Conservation (phyloP, 1,140 invertebrate genomes). For the Oryctes rhinoceros region DNA sequence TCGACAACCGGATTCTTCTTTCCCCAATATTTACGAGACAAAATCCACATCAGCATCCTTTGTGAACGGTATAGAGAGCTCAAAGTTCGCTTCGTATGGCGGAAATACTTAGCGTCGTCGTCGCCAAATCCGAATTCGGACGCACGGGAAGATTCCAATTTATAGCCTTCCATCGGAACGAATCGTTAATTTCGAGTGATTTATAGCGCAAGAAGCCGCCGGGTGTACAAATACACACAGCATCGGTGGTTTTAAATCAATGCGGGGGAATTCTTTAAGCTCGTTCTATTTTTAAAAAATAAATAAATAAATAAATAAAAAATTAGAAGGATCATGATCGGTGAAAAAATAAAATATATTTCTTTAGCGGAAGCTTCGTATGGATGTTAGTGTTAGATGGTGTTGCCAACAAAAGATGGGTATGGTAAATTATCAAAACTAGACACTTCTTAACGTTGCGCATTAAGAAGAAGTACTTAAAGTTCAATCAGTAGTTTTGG, state of each 20-base stretch:
- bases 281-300: neutral
- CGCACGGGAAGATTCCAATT: neutral
- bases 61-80: neutral
- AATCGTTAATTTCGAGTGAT: slow-evolving; percentile 12
- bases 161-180: neutral
- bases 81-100: neutral
- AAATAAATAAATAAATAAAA: neutral
- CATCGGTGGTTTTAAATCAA: neutral
- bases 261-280: neutral
- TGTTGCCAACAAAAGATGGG: too few relatives aligned
- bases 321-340: neutral
- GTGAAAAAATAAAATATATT: too few relatives aligned
- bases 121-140: neutral
- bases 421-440: too few relatives aligned
- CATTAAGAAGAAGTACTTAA: too few relatives aligned
- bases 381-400: too few relatives aligned
- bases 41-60: neutral
- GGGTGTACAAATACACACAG: neutral
- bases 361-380: too few relatives aligned
- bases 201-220: neutral
- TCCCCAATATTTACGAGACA: too few relatives aligned
- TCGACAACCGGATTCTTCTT: too few relatives aligned
- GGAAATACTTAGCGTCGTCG: neutral
- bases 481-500: too few relatives aligned
- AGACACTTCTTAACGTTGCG: too few relatives aligned